Base-by-base conservation (phyloP, 2,888 invertebrate species). In the Drosophila birchii region DNA sequence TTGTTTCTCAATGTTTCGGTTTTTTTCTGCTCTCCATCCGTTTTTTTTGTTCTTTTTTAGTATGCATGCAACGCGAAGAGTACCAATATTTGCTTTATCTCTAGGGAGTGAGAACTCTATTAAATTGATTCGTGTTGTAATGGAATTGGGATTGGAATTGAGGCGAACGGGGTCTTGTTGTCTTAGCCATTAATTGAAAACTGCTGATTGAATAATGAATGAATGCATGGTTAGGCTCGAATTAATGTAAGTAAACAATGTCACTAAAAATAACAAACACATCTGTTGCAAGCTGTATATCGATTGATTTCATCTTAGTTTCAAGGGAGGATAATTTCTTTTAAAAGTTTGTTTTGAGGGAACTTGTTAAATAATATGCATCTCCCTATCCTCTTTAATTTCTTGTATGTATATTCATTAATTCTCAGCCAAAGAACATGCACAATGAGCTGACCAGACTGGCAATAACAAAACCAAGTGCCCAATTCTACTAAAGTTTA, bases 401-500 rank as follows among this genome's bases (percentile, higher is more conserved):
- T n/a, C 36, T 70, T 57, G 29, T 29, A 6, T 29, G 18, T 0
- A 39, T 57, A 53, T 57, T 66, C 44, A 67, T 71, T 66, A 44
- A 39, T 45, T 58, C 20, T 47, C 9, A 32, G 12, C 26, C 32
- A 29, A 44, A 38, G 38, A 34, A 41, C 0, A 6, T 18, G n/a
- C 12, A 7, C 29, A n/a, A 14, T 32, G 20, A 55, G 9, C 53
- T 36, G 32, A 38, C 38, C 53, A 18, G 44, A 61, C 70, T 47
- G 60, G 38, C 34, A 75, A 45, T 47, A 61, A 75, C 47, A 60
- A n/a, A 68, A 69, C 73, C 20, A 68, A 75, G 45, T 70, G 71
- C 20, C 44, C 58, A 63, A 43, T n/a, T 51, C 62, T 72, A 55
- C 68, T 63, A 57, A 62, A 67, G 62, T 77, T 88, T 82, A 80